These are phyloP conservation scores for Drosophila repleta DNA, from an alignment of 1,140 invertebrate genomes.

Conservation along the genomic window DNA sequence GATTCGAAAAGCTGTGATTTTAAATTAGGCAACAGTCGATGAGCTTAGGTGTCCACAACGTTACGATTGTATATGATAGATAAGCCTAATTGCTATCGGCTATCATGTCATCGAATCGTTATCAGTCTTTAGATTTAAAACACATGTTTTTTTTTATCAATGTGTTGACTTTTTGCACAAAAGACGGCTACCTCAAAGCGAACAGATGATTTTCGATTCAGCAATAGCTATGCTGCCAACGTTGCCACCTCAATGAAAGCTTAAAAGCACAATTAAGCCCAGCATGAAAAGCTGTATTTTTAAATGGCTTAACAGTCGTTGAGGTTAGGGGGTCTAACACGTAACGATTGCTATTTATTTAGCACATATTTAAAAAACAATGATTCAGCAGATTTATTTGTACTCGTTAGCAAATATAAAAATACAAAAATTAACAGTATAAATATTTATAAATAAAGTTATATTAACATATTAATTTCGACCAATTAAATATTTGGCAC, in stretches of 20 bases:
- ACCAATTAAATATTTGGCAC: background rate
- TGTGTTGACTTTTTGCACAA: conserved; percentile 9
- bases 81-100: too few species aligned
- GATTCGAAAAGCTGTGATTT: conserved; percentile 2
- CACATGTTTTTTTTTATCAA: background rate
- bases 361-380: background rate
- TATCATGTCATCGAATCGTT: too few species aligned
- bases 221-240: background rate
- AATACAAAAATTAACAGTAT: too few species aligned
- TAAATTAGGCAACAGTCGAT: background rate
- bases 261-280: background rate
- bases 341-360: background rate
- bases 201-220: background rate
- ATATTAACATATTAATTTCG: background rate
- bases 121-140: too few species aligned
- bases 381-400: too few species aligned
- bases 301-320: background rate
- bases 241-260: background rate
- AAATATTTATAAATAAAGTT: background rate
- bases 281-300: background rate
- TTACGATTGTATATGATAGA: background rate
- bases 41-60: background rate
- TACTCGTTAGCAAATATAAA: too few species aligned
- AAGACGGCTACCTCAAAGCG: background rate
- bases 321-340: background rate